Conservation (phyloP, 2,797 vertebrate genomes). For the Ispidina lecontei region DNA sequence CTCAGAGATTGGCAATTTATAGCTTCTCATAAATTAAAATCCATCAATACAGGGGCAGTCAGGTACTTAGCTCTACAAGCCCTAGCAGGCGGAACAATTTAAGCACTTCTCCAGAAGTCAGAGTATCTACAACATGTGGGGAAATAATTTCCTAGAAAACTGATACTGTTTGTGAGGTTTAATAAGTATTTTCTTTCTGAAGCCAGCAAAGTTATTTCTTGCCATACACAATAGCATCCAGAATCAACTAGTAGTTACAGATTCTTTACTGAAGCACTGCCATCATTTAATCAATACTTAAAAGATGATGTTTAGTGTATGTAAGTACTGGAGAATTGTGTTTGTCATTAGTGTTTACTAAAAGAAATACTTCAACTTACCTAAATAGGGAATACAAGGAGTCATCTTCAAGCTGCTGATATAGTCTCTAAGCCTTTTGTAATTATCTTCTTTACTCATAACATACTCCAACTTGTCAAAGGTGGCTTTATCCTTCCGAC, state of each 20-base stretch:
- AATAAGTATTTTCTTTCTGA: neutral
- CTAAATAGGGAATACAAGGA: constrained; percentile 97
- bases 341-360: neutral
- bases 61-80: neutral
- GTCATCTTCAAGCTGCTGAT: constrained; percentile 99
- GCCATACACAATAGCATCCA: neutral
- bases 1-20: constrained; percentile 5
- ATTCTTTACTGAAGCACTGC: neutral
- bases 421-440: constrained; percentile 95
- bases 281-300: neutral
- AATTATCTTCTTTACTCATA: constrained; percentile 99
- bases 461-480: constrained; percentile 97
- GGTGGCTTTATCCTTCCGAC: constrained; percentile 95
- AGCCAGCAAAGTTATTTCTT: neutral
- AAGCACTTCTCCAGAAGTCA: constrained; percentile 23
- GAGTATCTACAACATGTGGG: neutral
- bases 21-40: neutral
- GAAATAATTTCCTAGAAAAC: constrained; percentile 43
- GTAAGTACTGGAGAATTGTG: neutral
- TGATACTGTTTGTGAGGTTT: neutral
- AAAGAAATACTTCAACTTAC: constrained; percentile 60
- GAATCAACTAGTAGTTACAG: neutral
- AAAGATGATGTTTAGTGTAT: neutral
- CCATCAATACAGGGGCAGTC: neutral
- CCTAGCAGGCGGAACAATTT: neutral